Percentiles rank a stretch among this genome's conserved stretches.
phyloP scores from a whole-genome alignment of 2,888 invertebrate genomes.

The Patella ulyssiponensis region DNA sequence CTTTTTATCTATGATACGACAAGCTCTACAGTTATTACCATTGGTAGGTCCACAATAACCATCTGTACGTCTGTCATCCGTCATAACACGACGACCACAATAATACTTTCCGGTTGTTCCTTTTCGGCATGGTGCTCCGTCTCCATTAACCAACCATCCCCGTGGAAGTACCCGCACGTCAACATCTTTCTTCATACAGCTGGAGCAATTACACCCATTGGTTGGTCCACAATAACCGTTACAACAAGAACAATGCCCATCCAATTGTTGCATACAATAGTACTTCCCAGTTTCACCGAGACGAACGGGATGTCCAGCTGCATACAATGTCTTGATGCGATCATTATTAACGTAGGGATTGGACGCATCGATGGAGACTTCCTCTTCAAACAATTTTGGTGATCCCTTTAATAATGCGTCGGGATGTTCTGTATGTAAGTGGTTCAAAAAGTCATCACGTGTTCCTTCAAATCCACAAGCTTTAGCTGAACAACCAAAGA shows the following conservation, averaged over 20 bases:
- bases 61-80: background rate
- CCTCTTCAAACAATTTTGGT: background rate
- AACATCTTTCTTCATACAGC: background rate
- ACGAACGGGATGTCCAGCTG: background rate
- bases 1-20: background rate
- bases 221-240: constrained; percentile 6
- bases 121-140: background rate
- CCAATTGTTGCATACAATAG: background rate
- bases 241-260: background rate
- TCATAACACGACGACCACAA: background rate
- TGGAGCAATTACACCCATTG: background rate
- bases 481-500: background rate
- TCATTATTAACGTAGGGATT: background rate
- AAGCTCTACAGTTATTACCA: background rate
- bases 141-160: background rate
- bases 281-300: background rate
- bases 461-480: background rate
- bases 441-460: background rate
- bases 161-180: background rate
- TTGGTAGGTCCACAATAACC: constrained; percentile 8
- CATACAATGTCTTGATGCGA: background rate
- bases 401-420: background rate
- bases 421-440: background rate
- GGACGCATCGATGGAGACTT: background rate
- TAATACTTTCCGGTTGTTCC: background rate